Evolutionary conservation across 2,113 vertebrate genomes (phyloP), one percentile per base, ranked within the genome.

Genomic region (Odocoileus hemionus): DNA sequence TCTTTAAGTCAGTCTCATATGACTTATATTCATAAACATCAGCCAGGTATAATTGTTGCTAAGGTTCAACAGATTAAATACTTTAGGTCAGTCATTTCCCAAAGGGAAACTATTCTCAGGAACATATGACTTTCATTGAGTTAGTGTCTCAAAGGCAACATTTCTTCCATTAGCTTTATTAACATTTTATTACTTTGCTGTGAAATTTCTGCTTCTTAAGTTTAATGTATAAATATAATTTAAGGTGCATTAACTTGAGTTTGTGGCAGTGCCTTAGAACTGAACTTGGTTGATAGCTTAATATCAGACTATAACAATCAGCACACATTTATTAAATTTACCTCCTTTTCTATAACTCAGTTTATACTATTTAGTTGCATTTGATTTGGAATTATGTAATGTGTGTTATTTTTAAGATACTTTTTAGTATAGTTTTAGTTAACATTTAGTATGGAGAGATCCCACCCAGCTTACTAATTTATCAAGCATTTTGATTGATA

Each of bases 201-300:
- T 83, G 50, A 95, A 95, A 90, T 79, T 83, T 30, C 7, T 70
- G 1, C 79, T 95, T 92, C 60, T 96, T 92, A 86, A 92, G 92
- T 96, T 86, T 92, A 92, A 54, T 55, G 12, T 86, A 94, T 86
- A 97, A 97, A 95, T 79, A 70, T 90, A 95, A 86, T 94, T 95
- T 96, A 94, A 92, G 17, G 14, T 84, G 64, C 94, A 94, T 86
- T 94, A 96, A 76, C 95, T 83, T 94, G 86, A 95, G 3, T 95
- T 95, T 55, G 61, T 89, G 54, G 67, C 79, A 94, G 2, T 94
- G 82, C 9, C 57, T 86, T 96, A 83, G 96, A 92, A 96, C 43
- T 96, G 58, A 94, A 86, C 28, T 74, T 82, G 6, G 11, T 61
- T 91, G 25, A 88, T 54, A 85, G 54, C n/a, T 89, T 74, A 92